Base-by-base conservation (phyloP, 2,113 vertebrate genomes). In the Pelvicachromis taeniatus region DNA sequence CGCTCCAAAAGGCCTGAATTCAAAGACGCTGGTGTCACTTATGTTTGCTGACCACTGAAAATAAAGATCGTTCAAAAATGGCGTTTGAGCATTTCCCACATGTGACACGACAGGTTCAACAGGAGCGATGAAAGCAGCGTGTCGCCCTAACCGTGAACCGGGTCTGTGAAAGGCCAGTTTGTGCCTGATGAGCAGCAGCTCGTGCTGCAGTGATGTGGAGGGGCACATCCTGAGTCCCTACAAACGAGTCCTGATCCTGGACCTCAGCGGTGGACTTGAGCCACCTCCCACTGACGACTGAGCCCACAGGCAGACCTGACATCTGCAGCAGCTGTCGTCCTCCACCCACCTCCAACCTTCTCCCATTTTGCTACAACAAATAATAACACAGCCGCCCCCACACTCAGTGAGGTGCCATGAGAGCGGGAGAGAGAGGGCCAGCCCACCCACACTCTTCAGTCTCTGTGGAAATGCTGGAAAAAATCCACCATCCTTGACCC, bases 401-500 rank as follows among this genome's bases (percentile, higher is more conserved):
- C 73, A 14, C 50, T 26, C 65, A 23, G 7, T 11, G 38, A 77
- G 75, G 4, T 53, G 65, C 65, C 35, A 19, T 31, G 38, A 40
- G 78, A 45, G 80, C 6, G 10, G 45, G 56, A 42, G 11, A 13
- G 63, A 54, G 81, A 65, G n/a, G 35, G 2, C 56, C 33, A 2
- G 70, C 35, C 89, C 90, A 85, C 89, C 84, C 87, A 83, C 91
- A 55, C 86, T 73, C 89, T 86, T 52, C 63, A 87, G 3, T 81
- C 85, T 81, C 58, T 84, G 45, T 21, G 55, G 40, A 87, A 70
- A 48, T 81, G 68, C 78, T 78, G 85, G 82, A 78, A 82, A 79
- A 78, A 79, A 33, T 45, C 42, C 80, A 78, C 17, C 23, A 38
- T 50, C 80, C 78, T 80, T 55, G 11, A 86, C 89, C 92, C 84